A percentile compares a stretch with the other conserved stretches of the same genome.
These are phyloP conservation scores for Pangasius sanitwongsei DNA, from an alignment of 2,797 vertebrate genomes.

Conservation along the genomic window DNA sequence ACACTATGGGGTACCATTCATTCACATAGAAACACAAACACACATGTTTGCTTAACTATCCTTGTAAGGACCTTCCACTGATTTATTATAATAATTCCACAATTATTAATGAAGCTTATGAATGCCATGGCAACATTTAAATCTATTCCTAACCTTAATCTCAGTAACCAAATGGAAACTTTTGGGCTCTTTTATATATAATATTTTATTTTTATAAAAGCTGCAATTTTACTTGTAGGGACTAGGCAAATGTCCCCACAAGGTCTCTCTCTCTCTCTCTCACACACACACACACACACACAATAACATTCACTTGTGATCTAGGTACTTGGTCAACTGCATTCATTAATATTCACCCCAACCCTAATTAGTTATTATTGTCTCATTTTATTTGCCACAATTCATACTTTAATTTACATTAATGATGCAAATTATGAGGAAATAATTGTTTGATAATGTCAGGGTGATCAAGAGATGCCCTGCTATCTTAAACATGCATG, in stretches of 20 bases:
- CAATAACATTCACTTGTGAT: conserved; percentile 20
- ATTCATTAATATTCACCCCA: conserved; percentile 1
- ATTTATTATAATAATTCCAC: no score
- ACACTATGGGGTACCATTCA: conserved; percentile 40
- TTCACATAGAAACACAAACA: conserved; percentile 41
- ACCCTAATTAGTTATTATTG: conserved; percentile 22
- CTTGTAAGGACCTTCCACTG: not conserved
- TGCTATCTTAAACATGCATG: not conserved
- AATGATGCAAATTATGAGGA: not conserved
- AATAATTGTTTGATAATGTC: not conserved
- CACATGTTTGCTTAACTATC: not conserved
- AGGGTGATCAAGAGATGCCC: not conserved
- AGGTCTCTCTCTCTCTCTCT: not conserved
- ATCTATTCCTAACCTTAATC: not conserved
- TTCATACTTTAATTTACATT: not conserved
- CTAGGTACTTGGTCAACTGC: not conserved
- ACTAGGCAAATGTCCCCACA: not conserved
- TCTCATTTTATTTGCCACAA: conserved; percentile 14
- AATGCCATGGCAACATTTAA: not conserved
- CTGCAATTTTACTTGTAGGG: not conserved
- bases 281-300: not conserved
- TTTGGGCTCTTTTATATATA: not conserved
- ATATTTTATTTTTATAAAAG: not conserved
- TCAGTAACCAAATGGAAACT: not conserved
- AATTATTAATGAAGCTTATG: not conserved